Evolutionary conservation across 2,113 vertebrate species (phyloP), one percentile per base, ranked within the genome.

Genomic region (Python bivittatus): DNA sequence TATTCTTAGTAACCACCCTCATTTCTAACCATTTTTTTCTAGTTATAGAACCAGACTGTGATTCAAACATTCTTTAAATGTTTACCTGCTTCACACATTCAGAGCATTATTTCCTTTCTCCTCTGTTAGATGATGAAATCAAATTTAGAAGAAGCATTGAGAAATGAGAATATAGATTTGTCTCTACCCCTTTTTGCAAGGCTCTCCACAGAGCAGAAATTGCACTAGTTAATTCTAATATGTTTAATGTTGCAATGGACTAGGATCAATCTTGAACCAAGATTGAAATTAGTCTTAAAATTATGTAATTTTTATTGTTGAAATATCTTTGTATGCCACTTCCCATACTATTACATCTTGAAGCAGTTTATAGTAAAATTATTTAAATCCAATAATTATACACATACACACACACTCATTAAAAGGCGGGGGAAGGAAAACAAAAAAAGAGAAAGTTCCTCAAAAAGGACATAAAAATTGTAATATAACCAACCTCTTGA

Each of bases 21-120:
- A 4, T 6, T 86, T 23, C 25, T 90, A 52, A 61, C 68, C 53
- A 72, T 90, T 38, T 92, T 29, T 7, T 84, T 91, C 90, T 93
- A 79, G 20, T 44, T 25, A 38, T 86, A 88, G 23, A 89, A 5
- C 1, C 58, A 93, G n/a, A 0, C 90, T 90, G 15, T 68, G 83
- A 91, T 95, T 95, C 88, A 93, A 42, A 91, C 17, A 53, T 86
- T 44, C 3, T 29, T 93, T 90, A 86, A 72, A 84, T 88, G 29
- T 3, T 38, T 56, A 57, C 33, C 84, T 94, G 22, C 72, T 92
- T 89, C 29, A 84, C 29, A 84, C 57, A 84, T 68, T 58, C 20
- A 38, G 88, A 60, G 84, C 68, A 84, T 11, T 52, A 61, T 88
- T 60, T 27, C 33, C 53, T 88, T 84, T 84, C 72, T 52, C 53